These are phyloP conservation scores for Punctoribates punctum DNA, from an alignment of 2,888 invertebrate genomes.

Conservation along the genomic window DNA sequence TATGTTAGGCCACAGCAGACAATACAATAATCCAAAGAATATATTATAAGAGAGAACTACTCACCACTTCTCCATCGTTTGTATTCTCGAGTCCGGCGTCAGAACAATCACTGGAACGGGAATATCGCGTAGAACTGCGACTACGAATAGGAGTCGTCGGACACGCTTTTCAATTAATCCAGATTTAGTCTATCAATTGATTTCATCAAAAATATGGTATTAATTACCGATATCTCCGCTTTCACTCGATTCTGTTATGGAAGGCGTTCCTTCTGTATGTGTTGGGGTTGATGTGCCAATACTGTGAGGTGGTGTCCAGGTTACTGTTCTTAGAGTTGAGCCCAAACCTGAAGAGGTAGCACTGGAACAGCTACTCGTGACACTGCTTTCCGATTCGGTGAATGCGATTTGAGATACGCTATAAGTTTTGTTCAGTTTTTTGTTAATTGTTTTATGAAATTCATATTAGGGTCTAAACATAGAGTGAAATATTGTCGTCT, in stretches of 20 bases:
- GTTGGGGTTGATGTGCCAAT: slow-evolving; percentile 71
- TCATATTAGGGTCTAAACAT: neutral
- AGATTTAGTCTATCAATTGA: neutral
- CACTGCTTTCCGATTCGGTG: slow-evolving; percentile 48
- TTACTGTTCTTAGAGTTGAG: slow-evolving; percentile 48
- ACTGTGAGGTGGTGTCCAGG: slow-evolving; percentile 54
- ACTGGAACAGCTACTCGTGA: slow-evolving; percentile 49
- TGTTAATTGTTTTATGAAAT: neutral
- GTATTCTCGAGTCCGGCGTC: slow-evolving; percentile 14
- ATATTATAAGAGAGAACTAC: neutral
- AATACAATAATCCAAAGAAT: neutral
- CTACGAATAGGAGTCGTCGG: slow-evolving; percentile 49
- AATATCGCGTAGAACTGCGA: slow-evolving; percentile 42
- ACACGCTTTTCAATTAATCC: slow-evolving; percentile 44
- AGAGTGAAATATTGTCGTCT: too few relatives aligned
- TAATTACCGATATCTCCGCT: slow-evolving; percentile 52
- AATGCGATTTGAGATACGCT: slow-evolving; percentile 49
- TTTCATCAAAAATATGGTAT: neutral
- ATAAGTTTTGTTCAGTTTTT: neutral
- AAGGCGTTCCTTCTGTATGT: slow-evolving; percentile 96
- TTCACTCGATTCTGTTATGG: slow-evolving; percentile 93
- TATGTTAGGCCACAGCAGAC: neutral
- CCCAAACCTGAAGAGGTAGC: slow-evolving; percentile 49
- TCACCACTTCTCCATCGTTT: slow-evolving; percentile 33
- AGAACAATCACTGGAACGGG: slow-evolving; percentile 39